phyloP scores from a whole-genome alignment of 2,888 invertebrate genomes.

The Chrysolina haemoptera region DNA sequence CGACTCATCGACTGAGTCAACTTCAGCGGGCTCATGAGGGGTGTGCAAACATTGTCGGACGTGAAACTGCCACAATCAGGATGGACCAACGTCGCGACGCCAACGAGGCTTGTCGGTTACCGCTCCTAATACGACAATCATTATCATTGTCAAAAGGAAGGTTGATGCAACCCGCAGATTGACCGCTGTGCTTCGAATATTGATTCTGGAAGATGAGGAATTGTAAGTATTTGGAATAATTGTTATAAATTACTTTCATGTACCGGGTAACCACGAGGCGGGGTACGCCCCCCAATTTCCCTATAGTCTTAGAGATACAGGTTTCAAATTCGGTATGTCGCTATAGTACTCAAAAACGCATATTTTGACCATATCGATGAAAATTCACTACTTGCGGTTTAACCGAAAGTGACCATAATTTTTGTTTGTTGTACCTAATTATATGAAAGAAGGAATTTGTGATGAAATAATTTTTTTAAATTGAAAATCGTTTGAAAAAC shows the following conservation, averaged over 20 bases:
- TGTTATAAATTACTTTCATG: background rate
- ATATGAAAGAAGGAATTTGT: too few species aligned
- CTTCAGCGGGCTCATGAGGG: conserved; percentile 65
- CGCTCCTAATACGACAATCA: conserved; percentile 38
- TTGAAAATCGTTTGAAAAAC: too few species aligned
- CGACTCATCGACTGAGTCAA: conserved; percentile 67
- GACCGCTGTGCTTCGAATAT: conserved; percentile 22
- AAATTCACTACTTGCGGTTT: too few species aligned
- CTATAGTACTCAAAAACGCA: too few species aligned
- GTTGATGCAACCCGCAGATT: conserved; percentile 30
- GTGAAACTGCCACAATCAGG: conserved; percentile 64
- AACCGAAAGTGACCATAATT: too few species aligned
- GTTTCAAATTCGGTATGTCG: too few species aligned
- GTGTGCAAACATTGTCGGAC: conserved; percentile 65
- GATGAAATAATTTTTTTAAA: too few species aligned
- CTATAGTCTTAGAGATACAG: too few species aligned
- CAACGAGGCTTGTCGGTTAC: conserved; percentile 30
- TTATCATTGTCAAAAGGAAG: conserved; percentile 30
- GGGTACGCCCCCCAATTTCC: too few species aligned
- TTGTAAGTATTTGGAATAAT: conserved; percentile 1
- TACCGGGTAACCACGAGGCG: too few species aligned
- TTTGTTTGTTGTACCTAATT: too few species aligned
- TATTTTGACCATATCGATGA: too few species aligned
- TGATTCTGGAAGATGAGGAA: conserved; percentile 1
- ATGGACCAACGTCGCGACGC: conserved; percentile 36